phyloP scores from a whole-genome alignment of 1,140 invertebrate genomes.

The Trigoniulus corallinus region DNA sequence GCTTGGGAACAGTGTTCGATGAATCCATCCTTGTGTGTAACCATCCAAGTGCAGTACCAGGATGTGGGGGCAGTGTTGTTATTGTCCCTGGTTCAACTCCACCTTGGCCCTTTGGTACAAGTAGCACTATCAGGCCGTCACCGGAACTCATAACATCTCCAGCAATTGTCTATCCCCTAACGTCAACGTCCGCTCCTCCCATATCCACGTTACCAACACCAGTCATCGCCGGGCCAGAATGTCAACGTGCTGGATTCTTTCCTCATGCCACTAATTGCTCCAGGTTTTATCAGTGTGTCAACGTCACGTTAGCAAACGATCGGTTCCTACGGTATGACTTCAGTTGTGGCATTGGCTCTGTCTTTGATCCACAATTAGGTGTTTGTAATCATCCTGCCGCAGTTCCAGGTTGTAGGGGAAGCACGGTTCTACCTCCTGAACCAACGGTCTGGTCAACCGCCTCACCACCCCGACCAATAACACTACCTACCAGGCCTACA shows the following conservation, averaged over 20 bases:
- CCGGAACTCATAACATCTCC: background rate
- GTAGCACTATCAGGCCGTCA: background rate
- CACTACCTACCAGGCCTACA: background rate
- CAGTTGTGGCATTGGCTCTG: background rate
- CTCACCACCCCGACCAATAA: too few species aligned
- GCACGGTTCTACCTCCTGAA: background rate
- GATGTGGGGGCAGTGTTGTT: too few species aligned
- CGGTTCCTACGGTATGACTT: background rate
- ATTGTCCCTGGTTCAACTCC: background rate
- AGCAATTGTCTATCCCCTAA: background rate
- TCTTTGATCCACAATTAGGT: background rate
- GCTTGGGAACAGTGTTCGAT: conserved; percentile 1
- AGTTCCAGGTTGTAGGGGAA: background rate
- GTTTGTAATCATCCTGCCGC: background rate
- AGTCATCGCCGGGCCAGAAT: background rate
- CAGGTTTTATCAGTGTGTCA: conserved; percentile 9
- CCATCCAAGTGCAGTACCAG: conserved; percentile 1
- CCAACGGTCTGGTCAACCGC: too few species aligned
- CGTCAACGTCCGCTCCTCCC: background rate
- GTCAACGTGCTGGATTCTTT: background rate
- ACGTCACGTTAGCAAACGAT: background rate
- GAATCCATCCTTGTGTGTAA: conserved; percentile 1
- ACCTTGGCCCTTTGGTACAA: background rate
- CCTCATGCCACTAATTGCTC: conserved; percentile 2
- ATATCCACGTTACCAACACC: background rate